These are phyloP conservation scores for Antheraea assamensis DNA, from an alignment of 2,888 invertebrate genomes.

Conservation along the genomic window DNA sequence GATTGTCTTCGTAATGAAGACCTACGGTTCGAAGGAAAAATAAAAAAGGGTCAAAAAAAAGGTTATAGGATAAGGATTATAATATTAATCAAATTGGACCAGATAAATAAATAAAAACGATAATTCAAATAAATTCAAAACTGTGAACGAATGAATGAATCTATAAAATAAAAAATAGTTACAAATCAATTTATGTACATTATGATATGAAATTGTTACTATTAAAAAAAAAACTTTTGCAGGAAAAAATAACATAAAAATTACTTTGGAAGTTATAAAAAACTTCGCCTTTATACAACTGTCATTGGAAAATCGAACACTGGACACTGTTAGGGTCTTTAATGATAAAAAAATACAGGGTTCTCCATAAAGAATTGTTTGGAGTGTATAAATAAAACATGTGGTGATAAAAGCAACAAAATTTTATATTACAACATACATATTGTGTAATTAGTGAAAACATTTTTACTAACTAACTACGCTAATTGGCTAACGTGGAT, in stretches of 20 bases:
- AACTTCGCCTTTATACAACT: no score
- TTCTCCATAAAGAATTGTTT: no score
- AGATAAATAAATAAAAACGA: background rate
- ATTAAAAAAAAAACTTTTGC: no score
- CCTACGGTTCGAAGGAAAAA: slow-evolving; percentile 73
- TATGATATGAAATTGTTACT: background rate
- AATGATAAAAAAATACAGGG: no score
- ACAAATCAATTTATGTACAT: background rate
- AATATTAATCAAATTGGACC: background rate
- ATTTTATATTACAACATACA: no score
- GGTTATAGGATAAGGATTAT: background rate
- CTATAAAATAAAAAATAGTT: background rate
- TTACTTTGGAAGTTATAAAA: background rate
- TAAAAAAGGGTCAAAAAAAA: slow-evolving; percentile 21
- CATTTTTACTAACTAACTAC: no score
- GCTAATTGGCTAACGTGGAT: no score
- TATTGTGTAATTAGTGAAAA: no score
- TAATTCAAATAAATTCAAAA: background rate
- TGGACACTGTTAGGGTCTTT: no score
- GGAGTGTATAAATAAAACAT: no score
- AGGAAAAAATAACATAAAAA: background rate
- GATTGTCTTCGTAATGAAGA: slow-evolving; percentile 92
- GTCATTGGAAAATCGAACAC: no score
- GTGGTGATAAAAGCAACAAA: no score
- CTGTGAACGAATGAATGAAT: background rate